A percentile compares a stretch with the other conserved stretches of the same genome.
Conservation (phyloP, 2,888 invertebrate species). For the Machimus rusticus region DNA sequence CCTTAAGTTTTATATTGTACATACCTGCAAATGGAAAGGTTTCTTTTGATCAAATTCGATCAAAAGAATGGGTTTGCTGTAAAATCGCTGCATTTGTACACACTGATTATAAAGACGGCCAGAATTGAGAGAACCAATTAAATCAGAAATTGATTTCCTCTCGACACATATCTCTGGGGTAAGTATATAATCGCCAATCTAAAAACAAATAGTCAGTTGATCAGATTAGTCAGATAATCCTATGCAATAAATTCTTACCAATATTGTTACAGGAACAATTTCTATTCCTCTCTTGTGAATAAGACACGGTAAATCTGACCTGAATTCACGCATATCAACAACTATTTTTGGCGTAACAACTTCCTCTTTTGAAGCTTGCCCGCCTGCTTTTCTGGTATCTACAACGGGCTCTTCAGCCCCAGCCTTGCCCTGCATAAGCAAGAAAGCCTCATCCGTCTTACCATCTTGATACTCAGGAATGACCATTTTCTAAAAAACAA, state of each 20-base stretch:
- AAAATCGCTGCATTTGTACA: slow-evolving; percentile 90
- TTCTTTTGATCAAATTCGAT: slow-evolving; percentile 97
- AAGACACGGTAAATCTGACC: slow-evolving; percentile 93
- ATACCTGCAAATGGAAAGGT: slow-evolving; percentile 86
- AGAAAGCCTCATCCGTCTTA: slow-evolving; percentile 71
- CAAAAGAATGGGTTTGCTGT: slow-evolving; percentile 85
- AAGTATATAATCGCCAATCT: slow-evolving; percentile 97
- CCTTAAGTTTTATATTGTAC: slow-evolving; percentile 14
- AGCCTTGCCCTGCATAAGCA: slow-evolving; percentile 55
- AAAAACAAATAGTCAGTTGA: too few species aligned
- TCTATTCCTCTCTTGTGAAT: slow-evolving; percentile 93
- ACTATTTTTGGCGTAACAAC: slow-evolving; percentile 68
- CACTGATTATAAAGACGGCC: slow-evolving; percentile 96
- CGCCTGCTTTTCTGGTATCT: slow-evolving; percentile 75
- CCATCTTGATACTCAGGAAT: slow-evolving; percentile 89
- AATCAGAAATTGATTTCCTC: slow-evolving; percentile 93
- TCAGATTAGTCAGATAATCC: too few species aligned
- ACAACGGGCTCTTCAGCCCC: slow-evolving; percentile 54
- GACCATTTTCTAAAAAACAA: slow-evolving; percentile 75
- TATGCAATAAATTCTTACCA: slow-evolving; percentile 61
- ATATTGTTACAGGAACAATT: slow-evolving; percentile 87
- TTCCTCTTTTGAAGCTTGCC: slow-evolving; percentile 45
- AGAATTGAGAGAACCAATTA: slow-evolving; percentile 93
- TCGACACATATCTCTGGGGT: slow-evolving; percentile 97
- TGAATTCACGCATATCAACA: slow-evolving; percentile 97